Percentiles rank a stretch among this genome's conserved stretches.
phyloP scores from a whole-genome alignment of 2,113 vertebrate species.

The Hystrix brachyura region DNA sequence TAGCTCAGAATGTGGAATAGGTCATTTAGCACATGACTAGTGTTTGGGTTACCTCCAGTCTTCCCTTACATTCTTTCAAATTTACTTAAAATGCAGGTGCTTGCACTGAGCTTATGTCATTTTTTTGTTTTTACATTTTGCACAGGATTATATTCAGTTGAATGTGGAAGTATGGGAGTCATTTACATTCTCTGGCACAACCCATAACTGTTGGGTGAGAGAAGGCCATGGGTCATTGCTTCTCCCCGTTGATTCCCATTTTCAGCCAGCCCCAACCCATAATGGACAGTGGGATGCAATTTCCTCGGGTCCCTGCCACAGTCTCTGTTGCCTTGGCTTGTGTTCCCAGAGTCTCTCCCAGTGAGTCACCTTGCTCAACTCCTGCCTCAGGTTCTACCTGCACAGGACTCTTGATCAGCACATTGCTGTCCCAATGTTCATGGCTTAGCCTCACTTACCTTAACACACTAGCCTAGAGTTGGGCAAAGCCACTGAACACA shows the following conservation, averaged over 20 bases:
- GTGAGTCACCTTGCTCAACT: not conserved
- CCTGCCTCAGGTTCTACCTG: not conserved
- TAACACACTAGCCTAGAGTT: not conserved
- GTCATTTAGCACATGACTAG: not conserved
- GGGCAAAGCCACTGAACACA: not conserved
- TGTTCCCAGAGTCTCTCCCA: not conserved
- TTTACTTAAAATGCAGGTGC: not conserved
- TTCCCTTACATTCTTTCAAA: not conserved
- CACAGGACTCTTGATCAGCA: not conserved
- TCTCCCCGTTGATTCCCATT: not conserved
- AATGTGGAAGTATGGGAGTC: not conserved
- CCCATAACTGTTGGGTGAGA: not conserved
- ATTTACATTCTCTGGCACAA: not conserved
- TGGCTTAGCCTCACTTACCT: not conserved
- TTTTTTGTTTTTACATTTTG: constrained; percentile 12
- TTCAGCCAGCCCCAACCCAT: not conserved
- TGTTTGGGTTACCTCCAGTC: not conserved
- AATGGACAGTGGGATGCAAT: not conserved
- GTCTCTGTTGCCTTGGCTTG: not conserved
- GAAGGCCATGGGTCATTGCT: not conserved
- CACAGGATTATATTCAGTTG: not conserved
- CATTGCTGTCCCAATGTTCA: not conserved
- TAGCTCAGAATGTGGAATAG: not conserved
- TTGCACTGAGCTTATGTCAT: not conserved
- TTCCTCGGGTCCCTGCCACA: not conserved